Evolutionary conservation across 1,140 invertebrate species (phyloP).

Genomic region (Drosophila sulfurigaster): DNA sequence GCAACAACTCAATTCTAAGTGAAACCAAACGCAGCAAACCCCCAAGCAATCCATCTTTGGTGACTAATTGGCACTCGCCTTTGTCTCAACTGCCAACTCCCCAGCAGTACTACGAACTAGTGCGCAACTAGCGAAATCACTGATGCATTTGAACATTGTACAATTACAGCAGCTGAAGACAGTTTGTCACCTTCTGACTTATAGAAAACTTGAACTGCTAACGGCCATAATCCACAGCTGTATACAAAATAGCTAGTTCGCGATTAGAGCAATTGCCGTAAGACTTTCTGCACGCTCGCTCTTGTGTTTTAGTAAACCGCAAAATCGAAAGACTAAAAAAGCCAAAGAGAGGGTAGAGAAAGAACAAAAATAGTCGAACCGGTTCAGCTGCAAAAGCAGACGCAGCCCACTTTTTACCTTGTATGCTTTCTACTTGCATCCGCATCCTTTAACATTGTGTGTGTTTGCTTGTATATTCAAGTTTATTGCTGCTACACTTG

Average conservation of each 20-base stretch:
- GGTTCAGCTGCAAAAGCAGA: slow-evolving; percentile 31
- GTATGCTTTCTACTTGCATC: slow-evolving; percentile 48
- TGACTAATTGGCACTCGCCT: slow-evolving; percentile 67
- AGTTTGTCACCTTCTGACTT: too few species aligned
- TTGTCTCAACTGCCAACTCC: slow-evolving; percentile 36
- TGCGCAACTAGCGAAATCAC: too few species aligned
- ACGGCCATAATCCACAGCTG: too few species aligned
- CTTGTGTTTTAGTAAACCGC: slow-evolving; percentile 48
- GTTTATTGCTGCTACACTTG: slow-evolving; percentile 23
- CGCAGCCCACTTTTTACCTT: slow-evolving; percentile 45
- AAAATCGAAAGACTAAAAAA: slow-evolving; percentile 37
- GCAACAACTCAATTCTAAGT: slow-evolving; percentile 54
- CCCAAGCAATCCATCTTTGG: slow-evolving; percentile 21
- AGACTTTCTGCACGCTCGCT: slow-evolving; percentile 17
- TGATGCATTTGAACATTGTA: too few species aligned
- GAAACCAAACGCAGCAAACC: slow-evolving; percentile 12
- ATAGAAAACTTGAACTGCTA: too few species aligned
- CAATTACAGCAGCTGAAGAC: too few species aligned
- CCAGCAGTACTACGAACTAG: too few species aligned
- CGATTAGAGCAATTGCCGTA: slow-evolving; percentile 6
- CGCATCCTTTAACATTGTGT: slow-evolving; percentile 45
- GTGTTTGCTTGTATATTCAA: slow-evolving; percentile 25
- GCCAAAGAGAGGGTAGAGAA: slow-evolving; percentile 3
- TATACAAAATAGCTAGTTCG: too few species aligned
- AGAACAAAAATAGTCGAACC: slow-evolving; percentile 42